Evolutionary conservation across 2,888 invertebrate species (phyloP).

Genomic region (Heliconius ismenius): DNA sequence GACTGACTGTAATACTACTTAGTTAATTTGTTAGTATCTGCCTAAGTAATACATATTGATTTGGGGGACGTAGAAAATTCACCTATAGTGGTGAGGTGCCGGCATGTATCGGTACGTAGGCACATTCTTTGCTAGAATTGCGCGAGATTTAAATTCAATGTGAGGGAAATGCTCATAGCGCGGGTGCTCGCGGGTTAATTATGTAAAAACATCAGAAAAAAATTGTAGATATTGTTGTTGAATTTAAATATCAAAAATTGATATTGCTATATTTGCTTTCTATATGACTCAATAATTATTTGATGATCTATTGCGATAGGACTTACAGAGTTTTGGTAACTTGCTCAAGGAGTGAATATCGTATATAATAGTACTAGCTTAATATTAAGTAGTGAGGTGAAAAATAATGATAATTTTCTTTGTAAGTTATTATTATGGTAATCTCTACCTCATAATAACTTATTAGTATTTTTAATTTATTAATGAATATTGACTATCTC

Average conservation of each 20-base stretch:
- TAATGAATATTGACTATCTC: slow-evolving; percentile 1
- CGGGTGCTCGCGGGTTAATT: neutral
- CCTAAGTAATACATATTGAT: no score
- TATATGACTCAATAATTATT: neutral
- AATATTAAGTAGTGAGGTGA: slow-evolving; percentile 6
- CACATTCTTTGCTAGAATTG: no score
- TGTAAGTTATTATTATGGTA: slow-evolving; percentile 21
- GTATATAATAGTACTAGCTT: slow-evolving; percentile 9
- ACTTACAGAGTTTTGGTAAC: neutral
- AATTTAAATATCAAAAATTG: neutral
- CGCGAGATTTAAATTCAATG: no score
- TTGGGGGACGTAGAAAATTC: no score
- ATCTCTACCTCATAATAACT: slow-evolving; percentile 26
- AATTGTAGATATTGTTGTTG: neutral
- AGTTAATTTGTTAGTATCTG: no score
- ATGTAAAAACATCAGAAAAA: neutral
- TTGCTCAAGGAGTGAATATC: neutral
- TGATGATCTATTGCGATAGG: neutral
- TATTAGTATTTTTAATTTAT: slow-evolving; percentile 24
- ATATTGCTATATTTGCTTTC: neutral
- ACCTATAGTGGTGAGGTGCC: no score
- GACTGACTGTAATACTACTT: no score
- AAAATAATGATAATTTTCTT: slow-evolving; percentile 8
- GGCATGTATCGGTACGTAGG: no score
- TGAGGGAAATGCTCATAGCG: no score